Evolutionary conservation across 1,140 invertebrate species (phyloP).

Genomic region (Bathynomus jamesi): DNA sequence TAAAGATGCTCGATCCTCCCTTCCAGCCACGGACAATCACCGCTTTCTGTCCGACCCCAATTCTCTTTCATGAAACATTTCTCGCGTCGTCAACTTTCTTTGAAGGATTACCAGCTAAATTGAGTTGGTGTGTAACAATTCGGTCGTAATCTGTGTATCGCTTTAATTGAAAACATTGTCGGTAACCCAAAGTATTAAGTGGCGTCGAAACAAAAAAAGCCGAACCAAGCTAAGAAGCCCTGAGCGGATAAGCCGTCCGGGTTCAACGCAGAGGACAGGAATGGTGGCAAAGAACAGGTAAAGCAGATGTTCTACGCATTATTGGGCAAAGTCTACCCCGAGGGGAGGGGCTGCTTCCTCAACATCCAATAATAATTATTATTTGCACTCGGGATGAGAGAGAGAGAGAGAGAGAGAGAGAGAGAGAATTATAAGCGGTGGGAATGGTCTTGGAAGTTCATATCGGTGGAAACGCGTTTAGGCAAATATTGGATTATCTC

Average conservation of each 20-base stretch:
- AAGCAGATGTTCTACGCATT: background rate
- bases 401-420: background rate
- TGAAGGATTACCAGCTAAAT: conserved; percentile 6
- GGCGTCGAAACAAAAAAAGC: conserved; percentile 3
- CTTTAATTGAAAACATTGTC: conserved; percentile 12
- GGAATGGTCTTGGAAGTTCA: too few species aligned
- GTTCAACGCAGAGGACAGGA: background rate
- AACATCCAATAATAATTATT: background rate
- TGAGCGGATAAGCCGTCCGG: background rate
- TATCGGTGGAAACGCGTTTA: too few species aligned
- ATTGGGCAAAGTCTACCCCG: background rate
- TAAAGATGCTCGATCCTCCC: background rate
- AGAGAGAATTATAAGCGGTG: too few species aligned
- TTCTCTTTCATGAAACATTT: conserved; percentile 3
- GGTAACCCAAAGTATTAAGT: conserved; percentile 9
- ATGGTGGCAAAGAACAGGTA: background rate
- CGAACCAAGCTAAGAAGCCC: background rate
- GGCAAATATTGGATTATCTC: too few species aligned
- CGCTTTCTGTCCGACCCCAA: conserved; percentile 1
- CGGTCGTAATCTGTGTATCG: conserved; percentile 5
- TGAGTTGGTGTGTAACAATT: conserved; percentile 7
- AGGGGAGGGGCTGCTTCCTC: background rate
- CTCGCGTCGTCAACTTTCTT: background rate
- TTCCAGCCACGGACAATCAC: background rate
- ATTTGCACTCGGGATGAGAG: background rate